A percentile compares a stretch with the other conserved stretches of the same genome.
Conservation (phyloP, 2,797 vertebrate genomes). For the Acridotheres tristis region DNA sequence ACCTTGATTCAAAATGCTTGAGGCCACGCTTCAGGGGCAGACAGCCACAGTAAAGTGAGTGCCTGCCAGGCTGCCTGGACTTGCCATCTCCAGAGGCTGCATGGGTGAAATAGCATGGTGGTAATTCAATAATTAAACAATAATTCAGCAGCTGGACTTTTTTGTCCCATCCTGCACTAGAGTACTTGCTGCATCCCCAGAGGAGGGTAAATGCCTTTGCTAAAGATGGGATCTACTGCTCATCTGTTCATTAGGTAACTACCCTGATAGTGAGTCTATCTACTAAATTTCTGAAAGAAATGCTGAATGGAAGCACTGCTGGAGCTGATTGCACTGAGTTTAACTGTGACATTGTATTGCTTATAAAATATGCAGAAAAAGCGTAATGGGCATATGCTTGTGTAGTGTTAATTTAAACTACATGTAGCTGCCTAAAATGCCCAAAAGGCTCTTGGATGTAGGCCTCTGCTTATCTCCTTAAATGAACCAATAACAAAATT, state of each 20-base stretch:
- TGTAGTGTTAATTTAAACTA: neutral
- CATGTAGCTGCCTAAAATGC: neutral
- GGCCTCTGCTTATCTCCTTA: neutral
- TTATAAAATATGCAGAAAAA: conserved; percentile 1
- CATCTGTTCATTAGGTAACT: neutral
- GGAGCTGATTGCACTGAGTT: neutral
- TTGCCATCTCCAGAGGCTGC: neutral
- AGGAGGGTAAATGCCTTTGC: neutral
- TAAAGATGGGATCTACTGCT: neutral
- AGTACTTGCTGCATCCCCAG: neutral
- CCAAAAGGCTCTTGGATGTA: neutral
- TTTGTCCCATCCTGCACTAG: neutral
- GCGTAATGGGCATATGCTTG: accelerated
- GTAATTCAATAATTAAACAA: neutral
- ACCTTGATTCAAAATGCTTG: neutral
- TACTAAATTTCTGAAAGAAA: neutral
- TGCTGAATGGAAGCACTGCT: neutral
- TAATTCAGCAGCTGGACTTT: neutral
- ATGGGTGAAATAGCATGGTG: neutral
- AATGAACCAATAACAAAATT: neutral
- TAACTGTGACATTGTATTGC: neutral
- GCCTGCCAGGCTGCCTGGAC: neutral
- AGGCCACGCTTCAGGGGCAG: neutral
- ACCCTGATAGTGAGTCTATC: neutral
- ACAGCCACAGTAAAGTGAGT: neutral